A percentile compares a stretch with the other conserved stretches of the same genome.
Conservation (phyloP, 2,888 invertebrate species). For the Parnassius smintheus region DNA sequence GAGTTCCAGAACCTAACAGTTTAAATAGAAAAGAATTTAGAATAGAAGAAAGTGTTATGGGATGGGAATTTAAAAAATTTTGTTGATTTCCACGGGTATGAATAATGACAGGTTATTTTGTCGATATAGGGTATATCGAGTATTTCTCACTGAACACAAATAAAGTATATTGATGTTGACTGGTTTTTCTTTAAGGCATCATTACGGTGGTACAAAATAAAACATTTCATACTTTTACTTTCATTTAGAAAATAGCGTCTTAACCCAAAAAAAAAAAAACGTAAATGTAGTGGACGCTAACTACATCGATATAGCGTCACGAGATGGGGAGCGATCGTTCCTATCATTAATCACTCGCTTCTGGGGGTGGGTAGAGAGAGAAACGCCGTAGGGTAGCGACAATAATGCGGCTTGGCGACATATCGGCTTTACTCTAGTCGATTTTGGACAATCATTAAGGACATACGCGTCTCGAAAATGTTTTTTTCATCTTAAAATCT, state of each 20-base stretch:
- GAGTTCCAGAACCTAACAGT: no score
- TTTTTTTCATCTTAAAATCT: neutral
- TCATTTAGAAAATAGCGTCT: neutral
- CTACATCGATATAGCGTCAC: conserved; percentile 14
- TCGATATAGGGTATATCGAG: no score
- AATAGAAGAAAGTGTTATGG: no score
- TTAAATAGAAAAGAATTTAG: no score
- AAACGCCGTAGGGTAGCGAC: conserved; percentile 15
- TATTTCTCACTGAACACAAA: no score
- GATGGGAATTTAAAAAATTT: no score
- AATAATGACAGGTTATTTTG: no score
- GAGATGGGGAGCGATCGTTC: conserved; percentile 4
- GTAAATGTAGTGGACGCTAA: conserved; percentile 14
- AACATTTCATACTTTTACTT: neutral
- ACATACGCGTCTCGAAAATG: conserved; percentile 3
- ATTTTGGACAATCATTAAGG: conserved; percentile 27
- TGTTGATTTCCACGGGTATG: no score
- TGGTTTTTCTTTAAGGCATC: no score
- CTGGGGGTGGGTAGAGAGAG: conserved; percentile 16
- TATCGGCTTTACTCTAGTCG: conserved; percentile 16
- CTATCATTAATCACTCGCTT: conserved; percentile 25
- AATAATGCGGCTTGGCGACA: conserved; percentile 25
- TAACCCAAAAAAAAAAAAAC: conserved; percentile 2
- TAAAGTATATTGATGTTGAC: no score
- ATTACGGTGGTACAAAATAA: neutral